phyloP scores from a whole-genome alignment of 2,888 invertebrate genomes.

The Drosophila testacea region DNA sequence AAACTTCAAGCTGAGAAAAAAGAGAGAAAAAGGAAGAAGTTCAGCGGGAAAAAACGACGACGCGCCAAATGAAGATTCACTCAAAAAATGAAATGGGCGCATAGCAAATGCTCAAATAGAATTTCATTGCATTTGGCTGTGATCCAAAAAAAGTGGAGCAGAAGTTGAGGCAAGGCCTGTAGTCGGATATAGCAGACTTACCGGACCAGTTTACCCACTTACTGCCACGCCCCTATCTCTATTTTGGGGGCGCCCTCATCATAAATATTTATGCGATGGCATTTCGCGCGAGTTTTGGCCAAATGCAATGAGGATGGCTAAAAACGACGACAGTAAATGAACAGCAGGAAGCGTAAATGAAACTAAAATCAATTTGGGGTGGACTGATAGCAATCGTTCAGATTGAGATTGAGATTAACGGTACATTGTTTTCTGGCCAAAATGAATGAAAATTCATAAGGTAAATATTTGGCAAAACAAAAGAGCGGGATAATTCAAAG shows the following conservation, averaged over 20 bases:
- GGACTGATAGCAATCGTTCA: slow-evolving; percentile 68
- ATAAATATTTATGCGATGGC: slow-evolving; percentile 72
- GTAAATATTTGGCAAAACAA: slow-evolving; percentile 61
- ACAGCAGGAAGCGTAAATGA: slow-evolving; percentile 72
- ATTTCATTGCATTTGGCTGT: slow-evolving; percentile 75
- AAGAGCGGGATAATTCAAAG: not conserved
- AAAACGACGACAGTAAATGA: slow-evolving; percentile 19
- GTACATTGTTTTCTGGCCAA: slow-evolving; percentile 27
- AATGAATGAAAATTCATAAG: slow-evolving; percentile 54
- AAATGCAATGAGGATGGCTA: slow-evolving; percentile 57
- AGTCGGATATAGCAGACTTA: slow-evolving; percentile 24
- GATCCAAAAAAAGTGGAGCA: slow-evolving; percentile 57
- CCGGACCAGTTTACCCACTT: slow-evolving; percentile 36
- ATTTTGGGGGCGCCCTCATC: slow-evolving; percentile 42
- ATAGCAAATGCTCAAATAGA: slow-evolving; percentile 69
- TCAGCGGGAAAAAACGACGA: slow-evolving; percentile 15
- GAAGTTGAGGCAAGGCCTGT: slow-evolving; percentile 21
- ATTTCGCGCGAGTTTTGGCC: slow-evolving; percentile 49
- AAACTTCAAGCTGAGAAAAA: slow-evolving; percentile 53
- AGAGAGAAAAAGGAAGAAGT: not conserved
- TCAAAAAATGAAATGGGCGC: slow-evolving; percentile 51
- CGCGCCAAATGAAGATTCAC: slow-evolving; percentile 47
- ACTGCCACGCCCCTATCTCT: slow-evolving; percentile 31
- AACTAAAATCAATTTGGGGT: slow-evolving; percentile 77
- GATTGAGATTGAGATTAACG: slow-evolving; percentile 69